These are phyloP conservation scores for Spodoptera exigua DNA, from an alignment of 2,888 invertebrate genomes.

Conservation along the genomic window DNA sequence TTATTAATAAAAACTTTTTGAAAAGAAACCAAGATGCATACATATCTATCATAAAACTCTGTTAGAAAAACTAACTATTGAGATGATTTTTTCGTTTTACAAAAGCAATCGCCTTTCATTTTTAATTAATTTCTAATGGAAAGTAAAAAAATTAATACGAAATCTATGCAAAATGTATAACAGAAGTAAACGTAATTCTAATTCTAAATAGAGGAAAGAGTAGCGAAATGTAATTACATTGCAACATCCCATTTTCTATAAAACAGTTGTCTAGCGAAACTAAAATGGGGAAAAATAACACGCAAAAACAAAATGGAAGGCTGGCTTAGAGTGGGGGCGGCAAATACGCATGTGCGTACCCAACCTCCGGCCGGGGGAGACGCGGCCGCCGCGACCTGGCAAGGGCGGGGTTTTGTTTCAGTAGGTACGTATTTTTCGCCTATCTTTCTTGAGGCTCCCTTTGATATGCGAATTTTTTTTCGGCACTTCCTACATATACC, in stretches of 20 bases:
- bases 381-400: conserved; percentile 54
- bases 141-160: too few relatives aligned
- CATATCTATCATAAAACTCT: too few relatives aligned
- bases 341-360: conserved; percentile 85
- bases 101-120: too few relatives aligned
- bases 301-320: conserved; percentile 87
- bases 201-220: neutral
- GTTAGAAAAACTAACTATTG: too few relatives aligned
- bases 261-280: conserved; percentile 59
- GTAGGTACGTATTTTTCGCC: conserved; percentile 69
- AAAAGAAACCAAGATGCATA: too few relatives aligned
- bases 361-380: conserved; percentile 55
- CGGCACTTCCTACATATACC: neutral
- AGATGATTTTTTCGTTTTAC: too few relatives aligned
- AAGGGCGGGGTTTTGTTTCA: conserved; percentile 68
- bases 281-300: conserved; percentile 59
- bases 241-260: conserved; percentile 34
- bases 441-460: conserved; percentile 69
- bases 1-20: too few relatives aligned
- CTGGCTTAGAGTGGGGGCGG: conserved; percentile 76
- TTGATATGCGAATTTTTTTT: conserved; percentile 57
- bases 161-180: too few relatives aligned
- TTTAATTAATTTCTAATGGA: too few relatives aligned
- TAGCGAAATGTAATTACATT: conserved; percentile 10
- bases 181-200: too few relatives aligned